Base-by-base conservation (phyloP, 2,113 vertebrate species). In the Empidonax alnorum region DNA sequence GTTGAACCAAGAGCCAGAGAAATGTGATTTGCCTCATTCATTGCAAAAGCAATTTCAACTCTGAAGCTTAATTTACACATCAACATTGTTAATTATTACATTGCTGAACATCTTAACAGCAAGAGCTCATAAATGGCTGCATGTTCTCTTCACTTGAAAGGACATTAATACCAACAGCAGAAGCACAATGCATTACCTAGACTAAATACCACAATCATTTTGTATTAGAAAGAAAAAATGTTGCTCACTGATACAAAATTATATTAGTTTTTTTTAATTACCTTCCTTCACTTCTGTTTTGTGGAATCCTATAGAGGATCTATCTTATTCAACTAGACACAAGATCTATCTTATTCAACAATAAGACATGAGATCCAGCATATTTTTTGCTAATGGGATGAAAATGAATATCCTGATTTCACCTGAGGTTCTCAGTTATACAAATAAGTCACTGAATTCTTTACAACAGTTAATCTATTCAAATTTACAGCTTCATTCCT, bases 51-150 rank as follows among this genome's bases (percentile, higher is more conserved):
- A 94, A 22, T 84, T 94, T 87, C 59, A 87, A 42, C 37, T 85
- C 62, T 85, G 67, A 94, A 91, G 46, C 55, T 78, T 87, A 76
- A 93, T 96, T 93, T 94, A 58, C 35, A 50, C 71, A 89, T 87
- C 93, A 91, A 53, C 67, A 14, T 89, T 71, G 66, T 93, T 95
- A 93, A 91, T 94, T 93, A 91, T 93, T 89, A 87, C 63, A 66
- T 58, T 73, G 53, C 67, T 85, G 91, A 91, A 73, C 58, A 85
- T 87, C 74, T 90, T 93, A 89, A 71, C 71, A 89, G 66, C 72
- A 76, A 90, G 49, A 91, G 39, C 58, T 96, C 27, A 24, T 96
- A 94, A 93, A 55, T 74, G 28, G 33, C 71, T 76, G 30, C 62
- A 35, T 91, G 79, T 79, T 91, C 62, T 66, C 18, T 87, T 89